phyloP scores from a whole-genome alignment of 1,140 invertebrate genomes.

The Aphelinus atriplicis region DNA sequence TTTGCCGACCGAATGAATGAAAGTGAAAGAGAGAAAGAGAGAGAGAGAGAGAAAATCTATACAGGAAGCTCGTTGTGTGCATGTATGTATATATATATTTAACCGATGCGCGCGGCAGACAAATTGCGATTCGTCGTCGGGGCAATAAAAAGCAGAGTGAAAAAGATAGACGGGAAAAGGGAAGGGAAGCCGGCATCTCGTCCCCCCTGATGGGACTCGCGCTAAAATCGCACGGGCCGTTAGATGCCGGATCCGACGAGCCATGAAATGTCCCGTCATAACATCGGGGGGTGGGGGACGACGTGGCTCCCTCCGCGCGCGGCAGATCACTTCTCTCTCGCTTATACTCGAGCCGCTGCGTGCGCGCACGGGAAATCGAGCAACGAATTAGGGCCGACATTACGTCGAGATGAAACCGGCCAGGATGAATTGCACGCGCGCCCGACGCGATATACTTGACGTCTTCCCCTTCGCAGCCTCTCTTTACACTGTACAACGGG shows the following conservation, averaged over 20 bases:
- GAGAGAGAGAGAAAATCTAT: no score
- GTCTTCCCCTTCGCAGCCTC: not conserved
- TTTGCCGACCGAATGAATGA: no score
- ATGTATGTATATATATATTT: no score
- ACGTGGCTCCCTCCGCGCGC: not conserved
- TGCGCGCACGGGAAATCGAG: slow-evolving; percentile 12
- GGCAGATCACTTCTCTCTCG: not conserved
- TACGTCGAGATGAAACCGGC: not conserved
- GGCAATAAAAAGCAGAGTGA: slow-evolving; percentile 35
- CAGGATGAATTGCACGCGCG: slow-evolving; percentile 4
- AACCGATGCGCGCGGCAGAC: slow-evolving; percentile 1
- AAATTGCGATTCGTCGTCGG: slow-evolving; percentile 16
- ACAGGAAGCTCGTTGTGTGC: no score
- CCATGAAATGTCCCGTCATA: slow-evolving; percentile 64
- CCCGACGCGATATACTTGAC: not conserved
- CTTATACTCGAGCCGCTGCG: not conserved
- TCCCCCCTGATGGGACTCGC: slow-evolving; percentile 41
- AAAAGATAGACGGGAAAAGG: slow-evolving; percentile 39
- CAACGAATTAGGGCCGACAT: not conserved
- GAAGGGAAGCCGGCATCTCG: slow-evolving; percentile 29
- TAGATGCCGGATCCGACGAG: slow-evolving; percentile 57
- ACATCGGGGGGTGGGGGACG: slow-evolving; percentile 44
- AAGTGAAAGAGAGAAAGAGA: no score
- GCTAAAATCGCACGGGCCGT: slow-evolving; percentile 61
- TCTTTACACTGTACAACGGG: no score